These are phyloP conservation scores for Synanthedon vespiformis DNA, from an alignment of 2,888 invertebrate genomes.

Conservation along the genomic window DNA sequence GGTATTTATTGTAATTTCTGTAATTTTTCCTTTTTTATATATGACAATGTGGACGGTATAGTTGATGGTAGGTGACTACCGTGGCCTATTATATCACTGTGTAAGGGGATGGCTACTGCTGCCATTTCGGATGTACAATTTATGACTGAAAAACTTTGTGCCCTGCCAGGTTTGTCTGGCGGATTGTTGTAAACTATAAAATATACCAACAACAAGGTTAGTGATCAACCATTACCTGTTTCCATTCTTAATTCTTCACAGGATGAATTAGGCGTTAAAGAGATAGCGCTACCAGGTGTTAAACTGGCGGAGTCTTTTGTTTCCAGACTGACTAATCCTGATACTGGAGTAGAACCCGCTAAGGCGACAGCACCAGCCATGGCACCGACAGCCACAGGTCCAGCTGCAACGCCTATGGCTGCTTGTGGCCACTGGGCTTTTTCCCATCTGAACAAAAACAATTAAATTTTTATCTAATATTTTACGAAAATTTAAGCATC, in stretches of 20 bases:
- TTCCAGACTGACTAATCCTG: constrained; percentile 49
- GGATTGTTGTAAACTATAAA: not conserved
- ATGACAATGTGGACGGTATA: no score
- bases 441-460: constrained; percentile 74
- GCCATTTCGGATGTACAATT: no score
- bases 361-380: constrained; percentile 62
- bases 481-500: no score
- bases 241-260: constrained; percentile 74
- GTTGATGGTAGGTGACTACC: no score
- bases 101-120: no score
- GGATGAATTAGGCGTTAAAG: constrained; percentile 79
- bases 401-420: constrained; percentile 51
- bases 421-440: constrained; percentile 72
- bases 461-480: no score
- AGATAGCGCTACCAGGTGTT: constrained; percentile 72
- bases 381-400: constrained; percentile 52
- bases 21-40: no score
- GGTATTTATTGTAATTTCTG: no score
- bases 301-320: constrained; percentile 67
- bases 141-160: no score
- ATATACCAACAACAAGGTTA: not conserved
- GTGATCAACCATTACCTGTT: constrained; percentile 22
- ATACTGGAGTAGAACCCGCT: constrained; percentile 52
- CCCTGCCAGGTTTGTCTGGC: no score
- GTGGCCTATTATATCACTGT: no score